phyloP scores from a whole-genome alignment of 2,113 vertebrate species.

The Chionodraco myersi region DNA sequence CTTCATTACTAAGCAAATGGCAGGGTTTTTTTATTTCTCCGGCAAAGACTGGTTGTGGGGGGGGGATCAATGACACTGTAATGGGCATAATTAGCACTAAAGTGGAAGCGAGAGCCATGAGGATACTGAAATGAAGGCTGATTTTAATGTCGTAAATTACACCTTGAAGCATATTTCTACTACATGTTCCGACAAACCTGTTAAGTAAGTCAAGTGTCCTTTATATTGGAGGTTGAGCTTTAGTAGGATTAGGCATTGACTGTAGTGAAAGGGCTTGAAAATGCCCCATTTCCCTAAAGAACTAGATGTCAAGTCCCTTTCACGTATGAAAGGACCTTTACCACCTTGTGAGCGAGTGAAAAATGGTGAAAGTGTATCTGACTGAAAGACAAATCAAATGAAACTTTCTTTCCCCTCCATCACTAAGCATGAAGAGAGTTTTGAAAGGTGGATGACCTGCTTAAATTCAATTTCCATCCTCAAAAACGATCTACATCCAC shows the following conservation, averaged over 20 bases:
- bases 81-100: conserved; percentile 88
- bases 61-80: conserved; percentile 83
- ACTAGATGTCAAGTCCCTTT: conserved; percentile 27
- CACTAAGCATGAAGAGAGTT: conserved; percentile 1
- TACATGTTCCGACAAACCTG: conserved; percentile 79
- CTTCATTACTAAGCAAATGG: conserved; percentile 86
- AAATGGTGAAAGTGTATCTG: conserved; percentile 1
- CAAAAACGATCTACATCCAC: conserved; percentile 32
- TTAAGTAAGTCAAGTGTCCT: conserved; percentile 82
- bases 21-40: conserved; percentile 76
- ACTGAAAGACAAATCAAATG: conserved; percentile 15
- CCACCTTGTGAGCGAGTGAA: background rate
- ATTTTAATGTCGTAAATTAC: conserved; percentile 82
- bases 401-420: background rate
- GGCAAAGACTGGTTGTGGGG: conserved; percentile 58
- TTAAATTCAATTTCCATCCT: conserved; percentile 44
- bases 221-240: conserved; percentile 67
- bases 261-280: conserved; percentile 47
- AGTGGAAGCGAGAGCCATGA: conserved; percentile 82
- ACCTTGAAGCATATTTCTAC: conserved; percentile 80
- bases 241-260: conserved; percentile 56
- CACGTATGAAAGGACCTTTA: conserved; percentile 2
- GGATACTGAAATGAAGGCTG: conserved; percentile 81
- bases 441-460: conserved; percentile 17
- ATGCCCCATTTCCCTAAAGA: conserved; percentile 30